Evolutionary conservation across 2,113 vertebrate species (phyloP).

Genomic region (Dipodomys spectabilis): DNA sequence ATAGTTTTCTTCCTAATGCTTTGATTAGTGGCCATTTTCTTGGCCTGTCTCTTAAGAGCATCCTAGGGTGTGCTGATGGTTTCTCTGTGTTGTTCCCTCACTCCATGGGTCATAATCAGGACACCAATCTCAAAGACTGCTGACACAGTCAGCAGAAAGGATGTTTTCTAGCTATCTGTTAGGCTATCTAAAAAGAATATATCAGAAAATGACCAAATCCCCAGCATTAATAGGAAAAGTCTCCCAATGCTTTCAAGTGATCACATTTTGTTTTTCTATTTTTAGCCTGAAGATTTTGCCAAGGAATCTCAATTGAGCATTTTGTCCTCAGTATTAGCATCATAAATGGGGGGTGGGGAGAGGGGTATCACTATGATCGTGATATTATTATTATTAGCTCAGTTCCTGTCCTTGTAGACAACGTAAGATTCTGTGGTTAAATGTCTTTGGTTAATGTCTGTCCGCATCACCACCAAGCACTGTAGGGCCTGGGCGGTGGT

Average conservation of each 20-base stretch:
- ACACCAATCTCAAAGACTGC: background rate
- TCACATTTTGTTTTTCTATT: background rate
- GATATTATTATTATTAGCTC: background rate
- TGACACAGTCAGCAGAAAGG: background rate
- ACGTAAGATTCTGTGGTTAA: background rate
- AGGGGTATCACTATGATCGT: background rate
- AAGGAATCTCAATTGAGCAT: constrained; percentile 39
- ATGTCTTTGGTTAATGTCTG: constrained; percentile 63
- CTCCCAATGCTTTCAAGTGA: constrained; percentile 8
- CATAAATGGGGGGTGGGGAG: background rate
- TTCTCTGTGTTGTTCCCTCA: background rate
- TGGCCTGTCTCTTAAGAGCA: constrained; percentile 23
- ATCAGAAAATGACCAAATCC: background rate
- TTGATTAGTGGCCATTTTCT: constrained; percentile 52
- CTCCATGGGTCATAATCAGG: background rate
- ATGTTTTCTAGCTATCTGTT: background rate
- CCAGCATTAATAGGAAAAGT: background rate
- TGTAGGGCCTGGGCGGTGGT: background rate
- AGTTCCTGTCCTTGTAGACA: constrained; percentile 38
- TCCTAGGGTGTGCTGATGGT: background rate
- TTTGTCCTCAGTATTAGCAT: constrained; percentile 7
- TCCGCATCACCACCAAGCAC: background rate
- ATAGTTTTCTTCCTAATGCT: constrained; percentile 79
- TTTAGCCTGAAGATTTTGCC: background rate
- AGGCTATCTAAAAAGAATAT: background rate